Conservation (phyloP, 92 coral and sea anemone genomes). For the Phymanthus crucifer region DNA sequence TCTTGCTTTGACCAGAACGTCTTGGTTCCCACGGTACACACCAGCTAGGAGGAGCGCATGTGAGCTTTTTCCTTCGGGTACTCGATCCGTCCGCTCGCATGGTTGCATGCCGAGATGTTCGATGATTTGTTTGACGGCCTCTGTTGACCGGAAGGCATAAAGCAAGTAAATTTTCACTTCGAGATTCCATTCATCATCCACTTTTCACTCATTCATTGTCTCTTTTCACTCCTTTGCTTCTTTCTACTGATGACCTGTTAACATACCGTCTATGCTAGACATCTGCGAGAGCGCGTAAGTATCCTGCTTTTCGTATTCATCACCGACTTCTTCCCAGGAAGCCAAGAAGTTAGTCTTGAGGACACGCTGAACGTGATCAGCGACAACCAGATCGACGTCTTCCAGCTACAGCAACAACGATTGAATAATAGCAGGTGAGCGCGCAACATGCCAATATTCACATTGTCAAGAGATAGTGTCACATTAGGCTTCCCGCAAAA, state of each 20-base stretch:
- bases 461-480: no score
- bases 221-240: background rate
- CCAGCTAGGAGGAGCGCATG: conserved; percentile 94
- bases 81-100: conserved; percentile 94
- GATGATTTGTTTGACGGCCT: conserved; percentile 97
- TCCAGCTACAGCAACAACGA: conserved; percentile 65
- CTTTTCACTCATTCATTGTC: background rate
- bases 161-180: background rate
- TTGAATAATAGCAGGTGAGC: background rate
- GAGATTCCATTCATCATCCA: background rate
- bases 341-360: conserved; percentile 95
- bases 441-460: background rate
- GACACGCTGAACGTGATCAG: conserved; percentile 93
- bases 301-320: conserved; percentile 89
- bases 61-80: conserved; percentile 89
- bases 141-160: conserved; percentile 37
- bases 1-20: conserved; percentile 91
- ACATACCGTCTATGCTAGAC: conserved; percentile 91
- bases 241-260: background rate
- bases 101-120: conserved; percentile 99
- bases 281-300: conserved; percentile 96
- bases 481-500: no score
- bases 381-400: conserved; percentile 92
- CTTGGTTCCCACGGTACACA: conserved; percentile 95
- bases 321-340: conserved; percentile 99